These are phyloP conservation scores for Drosophila mimetica DNA, from an alignment of 2,888 invertebrate species.

Conservation along the genomic window DNA sequence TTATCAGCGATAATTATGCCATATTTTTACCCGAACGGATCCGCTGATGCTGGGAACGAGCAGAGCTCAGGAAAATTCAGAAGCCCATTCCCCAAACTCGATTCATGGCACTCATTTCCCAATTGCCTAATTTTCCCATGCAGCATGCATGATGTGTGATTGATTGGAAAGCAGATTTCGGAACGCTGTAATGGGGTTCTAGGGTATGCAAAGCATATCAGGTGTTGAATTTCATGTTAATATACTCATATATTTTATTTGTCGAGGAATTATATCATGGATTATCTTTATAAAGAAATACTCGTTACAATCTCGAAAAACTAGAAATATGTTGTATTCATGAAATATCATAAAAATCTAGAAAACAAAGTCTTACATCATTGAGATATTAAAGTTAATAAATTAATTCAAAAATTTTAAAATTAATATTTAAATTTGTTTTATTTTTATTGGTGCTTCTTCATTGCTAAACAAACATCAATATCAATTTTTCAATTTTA, in stretches of 20 bases:
- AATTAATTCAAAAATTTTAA: too few species aligned
- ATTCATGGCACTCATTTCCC: slow-evolving; percentile 57
- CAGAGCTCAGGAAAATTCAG: slow-evolving; percentile 48
- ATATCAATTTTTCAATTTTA: background rate
- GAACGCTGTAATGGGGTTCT: background rate
- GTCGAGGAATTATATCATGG: background rate
- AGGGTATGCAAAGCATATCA: slow-evolving; percentile 9
- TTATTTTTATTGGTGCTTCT: background rate
- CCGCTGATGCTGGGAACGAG: slow-evolving; percentile 36
- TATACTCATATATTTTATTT: background rate
- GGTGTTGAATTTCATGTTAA: background rate
- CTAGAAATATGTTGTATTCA: background rate
- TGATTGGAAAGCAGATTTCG: slow-evolving; percentile 71
- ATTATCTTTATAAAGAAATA: background rate
- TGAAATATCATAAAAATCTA: too few species aligned
- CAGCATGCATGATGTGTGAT: slow-evolving; percentile 61
- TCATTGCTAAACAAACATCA: background rate
- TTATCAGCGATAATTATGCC: slow-evolving; percentile 77
- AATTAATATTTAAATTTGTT: too few species aligned
- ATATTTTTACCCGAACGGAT: slow-evolving; percentile 50
- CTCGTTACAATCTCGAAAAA: background rate
- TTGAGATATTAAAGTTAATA: too few species aligned
- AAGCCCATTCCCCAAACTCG: slow-evolving; percentile 30
- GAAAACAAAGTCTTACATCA: too few species aligned
- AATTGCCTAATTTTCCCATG: slow-evolving; percentile 78